These are phyloP conservation scores for Schizopygopsis pylzovi DNA, from an alignment of 2,797 vertebrate species.

Conservation along the genomic window DNA sequence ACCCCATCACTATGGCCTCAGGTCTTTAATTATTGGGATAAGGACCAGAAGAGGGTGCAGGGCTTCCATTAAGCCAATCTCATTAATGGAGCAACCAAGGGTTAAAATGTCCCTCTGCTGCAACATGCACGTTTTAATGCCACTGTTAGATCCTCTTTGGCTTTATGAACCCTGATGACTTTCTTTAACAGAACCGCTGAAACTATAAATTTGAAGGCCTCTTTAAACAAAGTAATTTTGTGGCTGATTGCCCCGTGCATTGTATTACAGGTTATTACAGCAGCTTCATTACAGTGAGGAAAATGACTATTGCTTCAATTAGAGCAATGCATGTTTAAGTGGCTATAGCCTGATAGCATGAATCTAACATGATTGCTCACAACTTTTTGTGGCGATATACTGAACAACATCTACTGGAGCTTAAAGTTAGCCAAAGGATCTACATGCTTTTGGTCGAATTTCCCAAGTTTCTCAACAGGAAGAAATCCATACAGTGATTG, in stretches of 20 bases:
- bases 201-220: background rate
- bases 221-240: background rate
- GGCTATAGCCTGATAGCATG: conserved; percentile 4
- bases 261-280: conserved; percentile 7
- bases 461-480: background rate
- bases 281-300: conserved; percentile 15
- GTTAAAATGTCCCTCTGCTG: conserved; percentile 27
- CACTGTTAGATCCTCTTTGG: conserved; percentile 10
- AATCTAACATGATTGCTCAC: conserved; percentile 19
- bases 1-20: conserved; percentile 55
- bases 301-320: conserved; percentile 31
- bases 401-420: conserved; percentile 7
- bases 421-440: background rate
- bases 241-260: background rate
- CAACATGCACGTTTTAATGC: conserved; percentile 24
- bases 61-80: conserved; percentile 54
- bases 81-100: conserved; percentile 51
- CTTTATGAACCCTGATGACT: conserved; percentile 11
- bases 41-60: conserved; percentile 47
- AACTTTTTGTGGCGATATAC: conserved; percentile 14
- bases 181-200: background rate
- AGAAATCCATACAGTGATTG: conserved; percentile 58
- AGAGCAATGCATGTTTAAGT: conserved; percentile 19
- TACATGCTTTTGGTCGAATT: background rate
- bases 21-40: conserved; percentile 64